Percentiles rank a stretch among this genome's conserved stretches.
phyloP scores from a whole-genome alignment of 2,888 invertebrate genomes.

The Acleris laterana region DNA sequence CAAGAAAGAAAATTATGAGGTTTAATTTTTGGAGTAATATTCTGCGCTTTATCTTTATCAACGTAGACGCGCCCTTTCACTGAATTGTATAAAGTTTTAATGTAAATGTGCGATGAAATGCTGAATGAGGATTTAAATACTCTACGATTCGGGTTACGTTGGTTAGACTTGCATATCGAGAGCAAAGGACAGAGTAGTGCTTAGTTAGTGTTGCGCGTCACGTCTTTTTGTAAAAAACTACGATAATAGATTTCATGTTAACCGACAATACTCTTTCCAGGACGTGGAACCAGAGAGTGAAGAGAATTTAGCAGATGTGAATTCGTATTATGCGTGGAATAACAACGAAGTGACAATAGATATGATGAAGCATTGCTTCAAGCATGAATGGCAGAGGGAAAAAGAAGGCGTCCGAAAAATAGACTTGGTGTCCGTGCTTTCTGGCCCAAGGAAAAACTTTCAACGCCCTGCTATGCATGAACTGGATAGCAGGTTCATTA shows the following conservation, averaged over 20 bases:
- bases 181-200: too few relatives aligned
- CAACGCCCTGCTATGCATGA: conserved; percentile 64
- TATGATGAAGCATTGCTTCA: conserved; percentile 80
- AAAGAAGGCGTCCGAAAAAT: conserved; percentile 34
- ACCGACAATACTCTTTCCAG: conserved; percentile 5
- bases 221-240: not conserved
- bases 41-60: too few relatives aligned
- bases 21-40: conserved; percentile 19
- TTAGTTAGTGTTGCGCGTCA: too few relatives aligned
- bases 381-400: conserved; percentile 65
- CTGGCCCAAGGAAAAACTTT: conserved; percentile 59
- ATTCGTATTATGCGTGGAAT: conserved; percentile 76
- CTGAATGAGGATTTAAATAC: too few relatives aligned
- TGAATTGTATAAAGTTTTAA: too few relatives aligned
- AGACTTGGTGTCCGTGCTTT: conserved; percentile 53
- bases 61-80: too few relatives aligned
- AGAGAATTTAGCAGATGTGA: conserved; percentile 33
- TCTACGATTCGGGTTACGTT: too few relatives aligned
- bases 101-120: too few relatives aligned
- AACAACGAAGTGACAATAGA: conserved; percentile 69
- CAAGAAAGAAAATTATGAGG: conserved; percentile 44
- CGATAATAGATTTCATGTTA: not conserved
- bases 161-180: too few relatives aligned
- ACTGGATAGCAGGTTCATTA: conserved; percentile 59
- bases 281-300: conserved; percentile 35